These are phyloP conservation scores for Heterotilapia buettikoferi DNA, from an alignment of 2,113 vertebrate genomes.

Conservation along the genomic window DNA sequence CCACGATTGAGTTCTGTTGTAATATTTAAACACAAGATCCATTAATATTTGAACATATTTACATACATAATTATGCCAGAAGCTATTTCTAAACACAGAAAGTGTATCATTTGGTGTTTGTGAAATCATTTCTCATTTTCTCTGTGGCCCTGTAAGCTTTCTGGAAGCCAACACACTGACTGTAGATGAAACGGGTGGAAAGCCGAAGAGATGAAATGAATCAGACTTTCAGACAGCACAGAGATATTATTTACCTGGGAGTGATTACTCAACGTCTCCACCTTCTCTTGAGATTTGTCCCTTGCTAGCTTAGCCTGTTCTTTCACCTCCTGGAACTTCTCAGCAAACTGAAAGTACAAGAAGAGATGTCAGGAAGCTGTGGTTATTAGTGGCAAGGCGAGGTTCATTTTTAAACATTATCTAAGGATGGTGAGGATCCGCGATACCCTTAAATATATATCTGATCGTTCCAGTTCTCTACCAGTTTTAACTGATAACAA, in stretches of 20 bases:
- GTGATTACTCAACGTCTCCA: conserved; percentile 85
- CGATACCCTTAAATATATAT: not conserved
- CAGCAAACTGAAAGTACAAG: conserved; percentile 84
- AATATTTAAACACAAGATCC: not conserved
- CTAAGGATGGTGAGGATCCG: not conserved
- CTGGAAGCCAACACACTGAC: not conserved
- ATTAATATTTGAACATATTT: not conserved
- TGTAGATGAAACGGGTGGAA: not conserved
- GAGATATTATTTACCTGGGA: conserved; percentile 79
- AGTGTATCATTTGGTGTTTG: not conserved
- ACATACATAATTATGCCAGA: not conserved
- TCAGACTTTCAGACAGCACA: not conserved
- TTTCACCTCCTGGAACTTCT: conserved; percentile 97
- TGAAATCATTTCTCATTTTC: not conserved
- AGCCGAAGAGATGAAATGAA: not conserved
- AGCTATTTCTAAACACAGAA: not conserved
- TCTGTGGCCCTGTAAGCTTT: not conserved
- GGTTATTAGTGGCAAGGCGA: not conserved
- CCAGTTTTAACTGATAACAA: not conserved
- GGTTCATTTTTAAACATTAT: not conserved
- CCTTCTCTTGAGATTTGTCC: conserved; percentile 95
- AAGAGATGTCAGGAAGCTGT: not conserved
- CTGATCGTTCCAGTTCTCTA: not conserved
- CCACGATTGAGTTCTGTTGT: not conserved
- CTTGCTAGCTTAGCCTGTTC: conserved; percentile 88